A percentile compares a stretch with the other conserved stretches of the same genome.
Evolutionary conservation across 2,888 invertebrate genomes (phyloP).

Genomic region (Elaeidobius kamerunicus): DNA sequence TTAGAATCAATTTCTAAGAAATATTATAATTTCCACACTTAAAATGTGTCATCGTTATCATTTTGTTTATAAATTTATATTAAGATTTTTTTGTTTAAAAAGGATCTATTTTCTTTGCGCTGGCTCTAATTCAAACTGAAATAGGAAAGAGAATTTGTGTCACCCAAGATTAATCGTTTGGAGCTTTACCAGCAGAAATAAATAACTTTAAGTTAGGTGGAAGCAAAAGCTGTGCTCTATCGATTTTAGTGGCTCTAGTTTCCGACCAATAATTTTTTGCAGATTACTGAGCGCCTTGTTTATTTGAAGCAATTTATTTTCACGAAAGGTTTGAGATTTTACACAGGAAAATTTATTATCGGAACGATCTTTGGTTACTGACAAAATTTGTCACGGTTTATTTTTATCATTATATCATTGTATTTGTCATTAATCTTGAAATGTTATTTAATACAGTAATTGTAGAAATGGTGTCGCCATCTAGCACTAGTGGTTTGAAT

Average conservation of each 20-base stretch:
- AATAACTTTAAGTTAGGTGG: constrained; percentile 27
- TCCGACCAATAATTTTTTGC: constrained; percentile 30
- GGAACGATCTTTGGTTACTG: constrained; percentile 21
- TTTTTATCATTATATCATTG: too few species aligned
- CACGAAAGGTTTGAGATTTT: constrained; percentile 29
- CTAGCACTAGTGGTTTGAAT: too few species aligned
- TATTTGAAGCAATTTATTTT: constrained; percentile 29
- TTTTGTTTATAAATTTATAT: too few species aligned
- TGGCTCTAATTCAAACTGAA: constrained; percentile 22
- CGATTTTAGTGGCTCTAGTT: constrained; percentile 26
- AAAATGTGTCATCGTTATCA: too few species aligned
- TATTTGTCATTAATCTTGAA: too few species aligned
- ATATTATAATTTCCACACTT: too few species aligned
- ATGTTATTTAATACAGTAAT: too few species aligned
- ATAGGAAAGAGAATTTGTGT: constrained; percentile 28
- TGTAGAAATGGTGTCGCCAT: too few species aligned
- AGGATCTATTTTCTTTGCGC: constrained; percentile 8
- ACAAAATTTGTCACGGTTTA: too few species aligned
- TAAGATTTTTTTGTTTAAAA: constrained; percentile 5
- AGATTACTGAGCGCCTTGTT: constrained; percentile 29
- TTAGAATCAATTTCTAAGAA: too few species aligned
- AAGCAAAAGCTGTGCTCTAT: constrained; percentile 26
- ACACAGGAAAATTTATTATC: constrained; percentile 24
- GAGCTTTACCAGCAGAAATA: constrained; percentile 28
- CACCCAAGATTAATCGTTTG: constrained; percentile 30